Percentiles rank a stretch among this genome's conserved stretches.
These are phyloP conservation scores for Popillia japonica DNA, from an alignment of 1,140 invertebrate genomes.

Conservation along the genomic window DNA sequence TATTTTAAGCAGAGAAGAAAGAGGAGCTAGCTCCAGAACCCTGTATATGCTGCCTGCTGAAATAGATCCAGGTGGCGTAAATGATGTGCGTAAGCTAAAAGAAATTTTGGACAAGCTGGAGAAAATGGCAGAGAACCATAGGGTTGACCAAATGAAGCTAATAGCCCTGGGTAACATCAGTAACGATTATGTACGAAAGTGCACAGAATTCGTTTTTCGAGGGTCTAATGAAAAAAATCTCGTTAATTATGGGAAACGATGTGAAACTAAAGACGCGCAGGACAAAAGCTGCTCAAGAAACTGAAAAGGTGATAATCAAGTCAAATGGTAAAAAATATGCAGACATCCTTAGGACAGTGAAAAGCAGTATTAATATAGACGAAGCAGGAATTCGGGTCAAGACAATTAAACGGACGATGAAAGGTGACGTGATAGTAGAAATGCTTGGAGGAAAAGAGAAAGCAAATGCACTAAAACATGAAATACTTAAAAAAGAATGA, in stretches of 20 bases:
- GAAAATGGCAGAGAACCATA: not conserved
- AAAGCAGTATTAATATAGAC: not conserved
- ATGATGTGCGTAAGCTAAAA: not conserved
- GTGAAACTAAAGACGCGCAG: not conserved
- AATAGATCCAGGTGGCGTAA: not conserved
- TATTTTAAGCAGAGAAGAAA: not conserved
- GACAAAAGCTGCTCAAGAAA: not conserved
- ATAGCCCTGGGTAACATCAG: not conserved
- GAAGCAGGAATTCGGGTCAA: not conserved
- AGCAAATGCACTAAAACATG: not conserved
- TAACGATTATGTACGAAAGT: not conserved
- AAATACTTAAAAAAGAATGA: not conserved
- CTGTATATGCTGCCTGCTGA: not conserved
- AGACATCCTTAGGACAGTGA: no score
- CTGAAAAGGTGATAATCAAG: not conserved
- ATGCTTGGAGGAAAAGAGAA: not conserved
- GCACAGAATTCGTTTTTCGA: not conserved
- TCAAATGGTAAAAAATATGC: not conserved
- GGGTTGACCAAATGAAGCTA: not conserved
- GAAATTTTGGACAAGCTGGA: not conserved
- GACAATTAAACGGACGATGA: no score
- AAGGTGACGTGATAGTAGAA: not conserved
- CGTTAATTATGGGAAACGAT: no score
- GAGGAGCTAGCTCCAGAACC: not conserved
- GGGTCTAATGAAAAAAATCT: no score